phyloP scores from a whole-genome alignment of 2,888 invertebrate genomes.

The Chaitophorus viminalis region DNA sequence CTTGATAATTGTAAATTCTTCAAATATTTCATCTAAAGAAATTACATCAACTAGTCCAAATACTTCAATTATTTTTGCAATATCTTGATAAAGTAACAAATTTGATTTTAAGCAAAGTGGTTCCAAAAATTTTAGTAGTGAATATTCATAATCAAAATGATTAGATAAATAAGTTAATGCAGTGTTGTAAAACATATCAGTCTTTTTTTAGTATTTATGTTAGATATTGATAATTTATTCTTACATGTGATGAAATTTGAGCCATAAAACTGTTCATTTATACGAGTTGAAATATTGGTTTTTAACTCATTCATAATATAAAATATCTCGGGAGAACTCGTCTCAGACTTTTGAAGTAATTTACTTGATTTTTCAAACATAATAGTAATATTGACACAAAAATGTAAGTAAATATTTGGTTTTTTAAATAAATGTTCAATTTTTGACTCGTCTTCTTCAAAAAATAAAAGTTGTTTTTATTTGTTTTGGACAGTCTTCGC shows the following conservation, averaged over 20 bases:
- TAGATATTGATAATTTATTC: slow-evolving; percentile 31
- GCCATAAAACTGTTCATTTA: slow-evolving; percentile 21
- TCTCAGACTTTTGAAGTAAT: slow-evolving; percentile 32
- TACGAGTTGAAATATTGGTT: background rate
- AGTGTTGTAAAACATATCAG: no score
- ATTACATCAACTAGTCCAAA: no score
- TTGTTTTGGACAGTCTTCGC: slow-evolving; percentile 32
- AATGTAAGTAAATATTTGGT: slow-evolving; percentile 18
- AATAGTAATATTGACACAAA: slow-evolving; percentile 10
- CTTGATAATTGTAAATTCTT: no score
- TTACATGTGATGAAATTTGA: slow-evolving; percentile 32
- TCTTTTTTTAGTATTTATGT: slow-evolving; percentile 25
- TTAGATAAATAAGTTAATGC: no score
- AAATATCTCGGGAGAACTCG: slow-evolving; percentile 2
- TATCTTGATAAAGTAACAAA: no score
- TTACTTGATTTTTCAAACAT: slow-evolving; percentile 26
- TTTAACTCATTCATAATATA: slow-evolving; percentile 11
- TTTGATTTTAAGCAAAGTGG: no score
- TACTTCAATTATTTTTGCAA: no score
- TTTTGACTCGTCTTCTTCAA: slow-evolving; percentile 15
- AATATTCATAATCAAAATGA: no score
- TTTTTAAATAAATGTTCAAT: slow-evolving; percentile 20
- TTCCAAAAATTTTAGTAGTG: no score
- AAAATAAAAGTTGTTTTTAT: no score
- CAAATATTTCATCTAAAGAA: no score